phyloP scores from a whole-genome alignment of 37 sponge, comb jelly and placozoan species.

The Halisarca cf. caerulea region DNA sequence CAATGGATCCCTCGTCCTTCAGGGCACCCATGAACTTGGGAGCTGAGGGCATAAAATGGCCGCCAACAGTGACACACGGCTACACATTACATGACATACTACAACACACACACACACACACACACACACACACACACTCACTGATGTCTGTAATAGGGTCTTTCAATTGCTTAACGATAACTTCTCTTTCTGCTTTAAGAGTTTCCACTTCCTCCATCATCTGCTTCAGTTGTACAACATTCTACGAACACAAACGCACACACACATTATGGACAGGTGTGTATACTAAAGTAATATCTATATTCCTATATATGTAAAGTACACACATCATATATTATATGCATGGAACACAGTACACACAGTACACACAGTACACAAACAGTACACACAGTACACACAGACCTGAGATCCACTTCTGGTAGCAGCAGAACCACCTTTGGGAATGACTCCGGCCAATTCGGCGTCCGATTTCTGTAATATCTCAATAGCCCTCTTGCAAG shows the following conservation, averaged over 20 bases:
- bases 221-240: constrained; percentile 63
- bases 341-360: neutral
- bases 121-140: constrained; percentile 24
- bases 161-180: constrained; percentile 61
- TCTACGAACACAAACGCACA: constrained; percentile 26
- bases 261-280: too few relatives aligned
- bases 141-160: constrained; percentile 69
- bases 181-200: constrained; percentile 87
- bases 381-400: constrained; percentile 19
- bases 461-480: constrained; percentile 60
- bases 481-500: constrained; percentile 57
- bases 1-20: constrained; percentile 74
- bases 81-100: neutral
- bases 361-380: neutral
- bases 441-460: constrained; percentile 47
- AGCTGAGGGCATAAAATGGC: constrained; percentile 10
- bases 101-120: neutral
- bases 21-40: constrained; percentile 81
- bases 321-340: neutral
- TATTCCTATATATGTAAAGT: neutral
- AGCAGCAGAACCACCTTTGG: constrained; percentile 55
- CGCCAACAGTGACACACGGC: neutral
- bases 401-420: constrained; percentile 56
- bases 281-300: too few relatives aligned
- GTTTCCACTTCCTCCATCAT: constrained; percentile 87